Evolutionary conservation across 2,888 invertebrate species (phyloP).

Genomic region (Gibbula magus): DNA sequence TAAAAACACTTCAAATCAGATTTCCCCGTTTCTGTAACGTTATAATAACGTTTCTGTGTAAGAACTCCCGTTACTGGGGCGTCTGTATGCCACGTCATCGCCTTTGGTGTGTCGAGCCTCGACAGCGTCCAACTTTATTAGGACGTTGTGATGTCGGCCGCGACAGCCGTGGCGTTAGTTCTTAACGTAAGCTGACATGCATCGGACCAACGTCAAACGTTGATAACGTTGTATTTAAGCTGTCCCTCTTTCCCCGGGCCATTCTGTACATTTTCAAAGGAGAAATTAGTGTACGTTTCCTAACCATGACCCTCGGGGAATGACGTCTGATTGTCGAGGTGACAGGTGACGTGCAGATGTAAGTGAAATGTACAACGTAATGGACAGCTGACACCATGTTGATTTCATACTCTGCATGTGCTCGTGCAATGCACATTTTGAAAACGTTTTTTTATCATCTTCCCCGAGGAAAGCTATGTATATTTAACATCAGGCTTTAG

Average conservation of each 20-base stretch:
- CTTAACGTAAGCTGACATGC: not conserved
- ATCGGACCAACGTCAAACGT: not conserved
- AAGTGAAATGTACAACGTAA: not conserved
- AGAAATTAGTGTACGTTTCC: too few relatives aligned
- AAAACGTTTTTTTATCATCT: too few relatives aligned
- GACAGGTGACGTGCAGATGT: not conserved
- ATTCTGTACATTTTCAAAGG: too few relatives aligned
- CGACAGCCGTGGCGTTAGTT: not conserved
- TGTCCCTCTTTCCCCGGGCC: too few relatives aligned
- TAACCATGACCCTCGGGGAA: too few relatives aligned
- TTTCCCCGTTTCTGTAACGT: not conserved
- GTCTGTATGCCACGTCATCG: constrained; percentile 4
- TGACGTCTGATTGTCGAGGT: not conserved
- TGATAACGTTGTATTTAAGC: not conserved
- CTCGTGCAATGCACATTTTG: too few relatives aligned
- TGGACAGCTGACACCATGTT: too few relatives aligned
- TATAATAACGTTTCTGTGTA: not conserved
- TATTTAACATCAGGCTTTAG: too few relatives aligned
- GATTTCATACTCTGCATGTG: too few relatives aligned
- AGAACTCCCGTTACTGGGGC: not conserved
- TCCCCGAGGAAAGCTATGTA: too few relatives aligned
- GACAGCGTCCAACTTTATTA: constrained; percentile 7
- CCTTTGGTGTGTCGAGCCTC: not conserved
- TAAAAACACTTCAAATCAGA: constrained; percentile 23
- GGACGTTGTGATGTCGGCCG: not conserved